Evolutionary conservation across 2,113 vertebrate genomes (phyloP).

Genomic region (Gyps fulvus): DNA sequence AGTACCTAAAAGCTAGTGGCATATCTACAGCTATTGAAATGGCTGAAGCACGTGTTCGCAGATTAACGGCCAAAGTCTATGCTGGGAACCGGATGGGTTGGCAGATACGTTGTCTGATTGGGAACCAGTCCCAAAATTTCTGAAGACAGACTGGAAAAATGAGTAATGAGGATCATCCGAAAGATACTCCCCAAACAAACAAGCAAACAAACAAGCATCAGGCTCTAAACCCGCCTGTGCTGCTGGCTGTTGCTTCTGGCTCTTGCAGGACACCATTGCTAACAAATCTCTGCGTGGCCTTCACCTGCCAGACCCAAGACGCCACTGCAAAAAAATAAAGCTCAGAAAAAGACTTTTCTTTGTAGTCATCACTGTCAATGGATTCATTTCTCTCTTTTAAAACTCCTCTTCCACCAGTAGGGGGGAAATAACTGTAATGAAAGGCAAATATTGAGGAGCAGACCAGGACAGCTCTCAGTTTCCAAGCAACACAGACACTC

Average conservation of each 20-base stretch:
- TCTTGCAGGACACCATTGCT: neutral
- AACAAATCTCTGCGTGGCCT: rapidly evolving
- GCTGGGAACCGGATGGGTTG: neutral
- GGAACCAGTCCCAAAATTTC: neutral
- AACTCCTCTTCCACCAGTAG: neutral
- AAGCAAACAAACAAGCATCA: neutral
- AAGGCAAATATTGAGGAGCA: slow-evolving; percentile 24
- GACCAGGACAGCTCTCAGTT: slow-evolving; percentile 20
- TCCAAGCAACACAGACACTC: slow-evolving; percentile 35
- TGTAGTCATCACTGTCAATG: neutral
- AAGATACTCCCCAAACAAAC: neutral
- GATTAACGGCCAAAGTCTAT: neutral
- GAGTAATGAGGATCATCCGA: neutral
- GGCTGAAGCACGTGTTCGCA: rapidly evolving
- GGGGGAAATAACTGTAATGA: neutral
- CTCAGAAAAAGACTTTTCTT: neutral
- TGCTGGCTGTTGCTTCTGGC: neutral
- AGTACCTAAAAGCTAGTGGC: neutral
- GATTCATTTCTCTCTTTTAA: neutral
- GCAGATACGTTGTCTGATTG: neutral
- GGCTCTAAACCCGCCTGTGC: rapidly evolving
- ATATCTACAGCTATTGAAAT: rapidly evolving
- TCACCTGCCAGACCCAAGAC: neutral
- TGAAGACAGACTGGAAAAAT: neutral
- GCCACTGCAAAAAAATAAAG: neutral